These are phyloP conservation scores for Sylvicapra grimmia DNA, from an alignment of 2,113 vertebrate species.

Conservation along the genomic window DNA sequence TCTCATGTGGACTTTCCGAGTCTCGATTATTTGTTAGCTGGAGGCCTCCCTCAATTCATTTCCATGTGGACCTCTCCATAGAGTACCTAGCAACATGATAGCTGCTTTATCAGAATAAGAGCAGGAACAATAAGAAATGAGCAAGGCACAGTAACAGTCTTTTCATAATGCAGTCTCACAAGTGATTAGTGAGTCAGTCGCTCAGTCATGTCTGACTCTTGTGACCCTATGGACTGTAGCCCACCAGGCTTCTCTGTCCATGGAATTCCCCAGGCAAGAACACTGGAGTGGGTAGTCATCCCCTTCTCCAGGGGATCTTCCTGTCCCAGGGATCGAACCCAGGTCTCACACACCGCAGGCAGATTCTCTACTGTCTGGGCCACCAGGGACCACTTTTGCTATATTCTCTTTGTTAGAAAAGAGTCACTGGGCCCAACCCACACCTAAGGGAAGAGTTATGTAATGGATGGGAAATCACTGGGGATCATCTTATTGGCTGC, in stretches of 20 bases:
- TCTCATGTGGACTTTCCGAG: neutral
- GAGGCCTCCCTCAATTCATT: neutral
- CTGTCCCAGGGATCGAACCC: neutral
- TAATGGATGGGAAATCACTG: neutral
- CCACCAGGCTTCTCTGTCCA: neutral
- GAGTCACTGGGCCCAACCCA: neutral
- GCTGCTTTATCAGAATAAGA: neutral
- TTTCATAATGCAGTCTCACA: neutral
- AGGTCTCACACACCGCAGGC: neutral
- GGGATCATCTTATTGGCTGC: neutral
- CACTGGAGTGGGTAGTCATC: neutral
- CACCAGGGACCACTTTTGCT: neutral
- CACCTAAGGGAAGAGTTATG: neutral
- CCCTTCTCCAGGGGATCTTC: neutral
- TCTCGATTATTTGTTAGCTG: neutral
- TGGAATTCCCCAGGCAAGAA: neutral
- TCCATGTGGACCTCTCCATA: neutral
- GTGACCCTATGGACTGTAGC: neutral
- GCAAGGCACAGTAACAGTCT: neutral
- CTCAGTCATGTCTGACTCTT: neutral
- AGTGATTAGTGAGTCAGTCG: neutral
- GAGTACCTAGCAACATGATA: neutral
- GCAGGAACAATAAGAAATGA: neutral
- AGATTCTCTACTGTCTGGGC: neutral
- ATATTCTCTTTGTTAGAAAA: neutral